Evolutionary conservation across 2,797 vertebrate genomes (phyloP).

Genomic region (Hippocampus kuda): DNA sequence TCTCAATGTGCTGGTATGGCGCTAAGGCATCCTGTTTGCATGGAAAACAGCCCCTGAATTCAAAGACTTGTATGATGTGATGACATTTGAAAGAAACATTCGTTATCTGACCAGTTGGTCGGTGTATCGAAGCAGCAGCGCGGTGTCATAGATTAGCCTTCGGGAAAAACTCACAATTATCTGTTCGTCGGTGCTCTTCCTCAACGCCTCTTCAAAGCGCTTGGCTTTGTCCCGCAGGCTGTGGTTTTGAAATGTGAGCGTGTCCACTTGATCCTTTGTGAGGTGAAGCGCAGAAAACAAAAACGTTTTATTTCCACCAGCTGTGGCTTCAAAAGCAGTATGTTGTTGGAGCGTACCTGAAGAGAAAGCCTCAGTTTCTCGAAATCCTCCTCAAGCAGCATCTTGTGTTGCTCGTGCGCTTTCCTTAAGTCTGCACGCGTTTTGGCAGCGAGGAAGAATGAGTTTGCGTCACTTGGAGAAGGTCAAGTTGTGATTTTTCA

Average conservation of each 20-base stretch:
- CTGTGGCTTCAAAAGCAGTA: background rate
- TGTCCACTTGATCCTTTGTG: conserved; percentile 90
- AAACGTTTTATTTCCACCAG: background rate
- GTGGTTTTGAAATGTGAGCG: conserved; percentile 88
- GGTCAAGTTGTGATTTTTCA: conserved; percentile 2
- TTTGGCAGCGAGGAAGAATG: background rate
- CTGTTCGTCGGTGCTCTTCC: conserved; percentile 86
- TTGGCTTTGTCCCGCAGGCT: conserved; percentile 84
- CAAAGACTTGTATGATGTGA: too few species aligned
- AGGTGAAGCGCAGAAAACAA: background rate
- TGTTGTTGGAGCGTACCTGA: conserved; percentile 65
- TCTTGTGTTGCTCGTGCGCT: conserved; percentile 84
- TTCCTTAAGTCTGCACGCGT: conserved; percentile 73
- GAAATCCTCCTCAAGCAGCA: conserved; percentile 81
- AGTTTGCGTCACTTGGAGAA: background rate
- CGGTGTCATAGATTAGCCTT: too few species aligned
- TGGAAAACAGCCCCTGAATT: background rate
- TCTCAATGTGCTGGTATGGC: conserved; percentile 88
- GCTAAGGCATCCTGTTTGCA: conserved; percentile 75
- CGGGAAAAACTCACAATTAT: conserved; percentile 71
- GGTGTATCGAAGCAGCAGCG: too few species aligned
- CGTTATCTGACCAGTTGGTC: background rate
- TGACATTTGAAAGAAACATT: too few species aligned
- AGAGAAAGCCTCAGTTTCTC: conserved; percentile 83
- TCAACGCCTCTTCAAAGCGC: conserved; percentile 91